Conservation (phyloP, 2,113 vertebrate genomes). For the Passer montanus region DNA sequence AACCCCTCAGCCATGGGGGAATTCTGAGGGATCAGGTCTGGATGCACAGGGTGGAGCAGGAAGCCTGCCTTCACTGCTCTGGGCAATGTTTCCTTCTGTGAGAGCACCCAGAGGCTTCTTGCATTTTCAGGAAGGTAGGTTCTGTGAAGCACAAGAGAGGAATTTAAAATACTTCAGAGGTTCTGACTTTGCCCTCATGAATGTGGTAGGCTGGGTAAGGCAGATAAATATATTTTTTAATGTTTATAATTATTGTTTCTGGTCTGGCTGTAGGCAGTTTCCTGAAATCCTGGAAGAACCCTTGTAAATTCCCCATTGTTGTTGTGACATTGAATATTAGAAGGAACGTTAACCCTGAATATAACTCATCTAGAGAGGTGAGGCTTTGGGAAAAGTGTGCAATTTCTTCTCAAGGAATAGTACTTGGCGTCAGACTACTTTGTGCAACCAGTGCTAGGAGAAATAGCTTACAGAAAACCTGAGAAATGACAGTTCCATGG, state of each 20-base stretch:
- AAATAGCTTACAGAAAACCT: not conserved
- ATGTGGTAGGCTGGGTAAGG: rapidly evolving
- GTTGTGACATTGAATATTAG: not conserved
- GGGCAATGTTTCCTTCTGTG: not conserved
- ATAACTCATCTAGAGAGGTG: not conserved
- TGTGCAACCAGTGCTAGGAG: not conserved
- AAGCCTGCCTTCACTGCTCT: not conserved
- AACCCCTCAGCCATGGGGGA: rapidly evolving
- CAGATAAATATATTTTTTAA: not conserved
- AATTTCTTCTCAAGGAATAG: not conserved
- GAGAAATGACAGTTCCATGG: not conserved
- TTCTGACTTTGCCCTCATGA: not conserved
- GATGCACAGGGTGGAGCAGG: not conserved
- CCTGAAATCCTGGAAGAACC: not conserved
- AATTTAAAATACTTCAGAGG: not conserved
- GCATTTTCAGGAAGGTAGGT: not conserved
- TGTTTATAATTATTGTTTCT: not conserved
- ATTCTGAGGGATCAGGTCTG: not conserved
- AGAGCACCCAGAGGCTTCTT: not conserved
- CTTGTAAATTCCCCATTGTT: not conserved
- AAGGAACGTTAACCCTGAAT: not conserved
- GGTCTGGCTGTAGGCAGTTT: not conserved
- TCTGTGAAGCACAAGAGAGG: not conserved
- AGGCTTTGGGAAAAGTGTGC: not conserved
- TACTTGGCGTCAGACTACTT: not conserved